phyloP scores from a whole-genome alignment of 2,113 vertebrate genomes.

The Pelecanus crispus region DNA sequence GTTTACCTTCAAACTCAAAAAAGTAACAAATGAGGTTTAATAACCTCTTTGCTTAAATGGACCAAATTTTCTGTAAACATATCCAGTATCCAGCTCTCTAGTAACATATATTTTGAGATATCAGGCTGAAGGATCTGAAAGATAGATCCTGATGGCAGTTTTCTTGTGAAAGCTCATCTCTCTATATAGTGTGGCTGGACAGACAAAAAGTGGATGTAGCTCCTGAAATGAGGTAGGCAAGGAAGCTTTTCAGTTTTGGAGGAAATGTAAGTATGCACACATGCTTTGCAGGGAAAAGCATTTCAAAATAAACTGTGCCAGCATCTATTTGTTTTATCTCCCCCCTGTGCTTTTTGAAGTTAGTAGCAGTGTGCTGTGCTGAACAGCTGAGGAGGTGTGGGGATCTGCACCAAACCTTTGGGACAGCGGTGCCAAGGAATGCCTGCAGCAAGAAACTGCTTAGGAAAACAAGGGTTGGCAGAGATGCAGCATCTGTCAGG shows the following conservation, averaged over 20 bases:
- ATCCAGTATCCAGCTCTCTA: not conserved
- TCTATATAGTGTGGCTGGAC: not conserved
- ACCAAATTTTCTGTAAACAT: not conserved
- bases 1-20: not conserved
- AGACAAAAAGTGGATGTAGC: conserved; percentile 8
- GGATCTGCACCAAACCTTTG: conserved; percentile 40
- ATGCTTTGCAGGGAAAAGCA: conserved; percentile 42
- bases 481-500: not conserved
- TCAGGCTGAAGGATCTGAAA: not conserved
- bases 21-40: not conserved
- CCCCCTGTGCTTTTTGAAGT: conserved; percentile 44
- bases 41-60: not conserved
- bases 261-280: not conserved
- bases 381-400: conserved; percentile 48
- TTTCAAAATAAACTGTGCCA: conserved; percentile 59
- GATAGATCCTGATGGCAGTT: not conserved
- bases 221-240: not conserved
- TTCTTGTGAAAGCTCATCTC: not conserved
- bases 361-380: conserved; percentile 25
- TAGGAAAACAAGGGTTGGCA: not conserved
- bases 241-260: not conserved
- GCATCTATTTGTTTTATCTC: conserved; percentile 62
- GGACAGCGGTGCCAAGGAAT: conserved; percentile 58
- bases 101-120: not conserved
- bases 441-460: conserved; percentile 30